Conservation (phyloP, 2,888 invertebrate species). For the Lasioglossum malachurum region DNA sequence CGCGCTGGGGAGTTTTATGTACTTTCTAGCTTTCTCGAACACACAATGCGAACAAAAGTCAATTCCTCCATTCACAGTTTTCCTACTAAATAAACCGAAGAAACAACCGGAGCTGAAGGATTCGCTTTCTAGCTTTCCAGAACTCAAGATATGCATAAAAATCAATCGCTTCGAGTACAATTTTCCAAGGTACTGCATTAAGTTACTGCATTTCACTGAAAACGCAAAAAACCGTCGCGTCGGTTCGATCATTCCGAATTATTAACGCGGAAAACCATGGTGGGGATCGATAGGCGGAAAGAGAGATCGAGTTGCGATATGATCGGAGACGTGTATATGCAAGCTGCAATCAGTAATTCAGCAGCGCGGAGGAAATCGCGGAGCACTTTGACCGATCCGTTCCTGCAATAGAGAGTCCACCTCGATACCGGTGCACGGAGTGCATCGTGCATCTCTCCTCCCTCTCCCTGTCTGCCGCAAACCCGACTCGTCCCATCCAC, state of each 20-base stretch:
- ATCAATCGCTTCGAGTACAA: no score
- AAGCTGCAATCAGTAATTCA: conserved; percentile 22
- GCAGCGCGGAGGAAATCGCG: conserved; percentile 25
- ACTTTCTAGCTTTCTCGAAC: no score
- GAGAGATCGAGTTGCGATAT: neutral
- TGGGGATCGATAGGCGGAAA: neutral
- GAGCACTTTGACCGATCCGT: conserved; percentile 59
- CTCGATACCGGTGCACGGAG: conserved; percentile 58
- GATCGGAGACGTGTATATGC: conserved; percentile 1
- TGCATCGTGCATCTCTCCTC: conserved; percentile 57
- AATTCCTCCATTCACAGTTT: no score
- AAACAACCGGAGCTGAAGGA: no score
- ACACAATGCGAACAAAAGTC: no score
- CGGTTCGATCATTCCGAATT: neutral
- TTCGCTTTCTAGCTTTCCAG: no score
- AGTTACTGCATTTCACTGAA: no score
- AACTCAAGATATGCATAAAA: no score
- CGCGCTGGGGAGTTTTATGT: no score
- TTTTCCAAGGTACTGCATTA: no score
- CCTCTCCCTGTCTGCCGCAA: conserved; percentile 13
- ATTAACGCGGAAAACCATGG: neutral
- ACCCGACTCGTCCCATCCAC: neutral
- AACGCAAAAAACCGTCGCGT: neutral
- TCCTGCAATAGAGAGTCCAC: conserved; percentile 65
- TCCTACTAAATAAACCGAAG: no score